phyloP scores from a whole-genome alignment of 2,797 vertebrate species.

The Lacerta agilis region DNA sequence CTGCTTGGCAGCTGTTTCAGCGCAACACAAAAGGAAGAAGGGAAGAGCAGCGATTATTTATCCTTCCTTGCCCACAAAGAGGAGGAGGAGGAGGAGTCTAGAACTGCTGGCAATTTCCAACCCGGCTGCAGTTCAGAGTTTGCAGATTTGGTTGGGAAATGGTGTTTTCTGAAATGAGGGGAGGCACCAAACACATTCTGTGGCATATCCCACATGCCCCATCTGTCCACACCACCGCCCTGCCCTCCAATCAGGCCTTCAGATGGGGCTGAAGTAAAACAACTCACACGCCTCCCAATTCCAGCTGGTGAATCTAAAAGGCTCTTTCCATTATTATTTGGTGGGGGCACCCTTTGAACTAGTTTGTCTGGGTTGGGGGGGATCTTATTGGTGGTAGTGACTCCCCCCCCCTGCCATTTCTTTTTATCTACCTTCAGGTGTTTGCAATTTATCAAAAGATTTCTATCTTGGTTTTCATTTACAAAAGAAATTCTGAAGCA shows the following conservation, averaged over 20 bases:
- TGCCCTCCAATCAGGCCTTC: neutral
- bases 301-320: neutral
- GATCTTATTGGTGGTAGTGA: neutral
- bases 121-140: neutral
- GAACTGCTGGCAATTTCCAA: no score
- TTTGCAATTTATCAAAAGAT: no score
- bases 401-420: neutral
- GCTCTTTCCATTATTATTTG: no score
- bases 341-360: no score
- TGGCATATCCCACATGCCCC: no score
- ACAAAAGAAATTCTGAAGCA: no score
- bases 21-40: neutral
- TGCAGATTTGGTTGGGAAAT: neutral
- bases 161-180: neutral
- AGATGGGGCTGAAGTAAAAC: neutral
- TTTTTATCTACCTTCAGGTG: neutral
- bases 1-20: neutral
- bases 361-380: no score
- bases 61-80: no score
- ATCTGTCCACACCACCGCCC: fast-evolving
- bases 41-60: neutral
- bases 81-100: no score
- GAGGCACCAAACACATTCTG: neutral
- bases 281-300: neutral
- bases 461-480: no score